Base-by-base conservation (phyloP, 2,113 vertebrate genomes). In the Prionailurus viverrinus region DNA sequence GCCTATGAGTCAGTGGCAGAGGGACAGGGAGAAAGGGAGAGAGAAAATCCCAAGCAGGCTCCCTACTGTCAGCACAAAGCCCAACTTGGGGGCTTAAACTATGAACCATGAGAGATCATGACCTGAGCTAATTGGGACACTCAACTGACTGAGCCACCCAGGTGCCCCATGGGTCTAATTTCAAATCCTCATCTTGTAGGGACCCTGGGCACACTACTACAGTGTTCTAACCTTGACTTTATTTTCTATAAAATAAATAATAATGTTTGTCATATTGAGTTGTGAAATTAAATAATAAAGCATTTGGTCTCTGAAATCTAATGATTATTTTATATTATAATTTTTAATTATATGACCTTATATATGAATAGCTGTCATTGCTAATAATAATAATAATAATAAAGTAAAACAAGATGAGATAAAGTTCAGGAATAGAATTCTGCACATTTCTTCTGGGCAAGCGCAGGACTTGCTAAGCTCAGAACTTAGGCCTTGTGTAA, bases 331-430 rank as follows among this genome's bases (percentile, higher is more conserved):
- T 65, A 85, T 29, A 61, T 74, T 63, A n/a, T 45, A 84, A 74
- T 73, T 81, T 94, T 94, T 79, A 83, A 95, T 91, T 65, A 65
- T 16, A 66, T 27, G 33, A 81, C 45, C 82, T 73, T 53, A 19
- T 29, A 73, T 90, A 73, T 85, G 7, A 88, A 51, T 86, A 41
- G 3, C 12, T 68, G 0, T 23, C 48, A 36, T 82, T 58, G 2
- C 41, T 68, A 65, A 33, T 63, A 78, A 53, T 33, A 76, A 53
- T 33, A 69, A 23, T 45, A 33, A 71, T 58, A 36, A 23, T 31
- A 58, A 61, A 31, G 31, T 25, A 39, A 68, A 71, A 36, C 3
- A 58, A 69, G 45, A 68, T 31, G 7, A 84, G 7, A 53, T 6
- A 36, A 33, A 1, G 27, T 23, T 15, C 5, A 65, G 51, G 83